Conservation (phyloP, 2,888 invertebrate genomes). For the Leptura quadrifasciata region DNA sequence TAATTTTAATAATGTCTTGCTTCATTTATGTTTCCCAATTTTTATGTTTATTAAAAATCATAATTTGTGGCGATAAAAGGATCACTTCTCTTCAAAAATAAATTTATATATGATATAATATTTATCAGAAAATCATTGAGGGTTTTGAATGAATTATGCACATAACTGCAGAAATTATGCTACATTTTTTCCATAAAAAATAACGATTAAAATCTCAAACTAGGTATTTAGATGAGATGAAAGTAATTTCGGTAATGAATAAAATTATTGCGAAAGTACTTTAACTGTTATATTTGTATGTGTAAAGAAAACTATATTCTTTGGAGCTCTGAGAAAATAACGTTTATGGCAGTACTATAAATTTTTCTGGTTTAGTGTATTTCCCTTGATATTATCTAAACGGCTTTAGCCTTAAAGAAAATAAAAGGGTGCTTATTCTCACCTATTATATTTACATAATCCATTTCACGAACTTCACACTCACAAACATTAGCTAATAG, state of each 20-base stretch:
- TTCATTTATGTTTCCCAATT: too few species aligned
- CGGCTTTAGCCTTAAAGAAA: slow-evolving; percentile 20
- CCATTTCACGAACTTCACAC: background rate
- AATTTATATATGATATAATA: too few species aligned
- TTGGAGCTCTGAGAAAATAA: background rate
- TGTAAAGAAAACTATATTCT: background rate
- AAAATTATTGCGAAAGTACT: background rate
- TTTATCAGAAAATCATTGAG: background rate
- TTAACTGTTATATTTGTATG: background rate
- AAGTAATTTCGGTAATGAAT: background rate
- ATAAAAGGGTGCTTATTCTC: slow-evolving; percentile 15
- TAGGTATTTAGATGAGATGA: background rate
- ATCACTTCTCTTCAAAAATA: too few species aligned
- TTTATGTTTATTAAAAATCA: too few species aligned
- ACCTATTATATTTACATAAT: slow-evolving; percentile 31
- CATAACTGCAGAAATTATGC: background rate
- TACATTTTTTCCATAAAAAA: background rate
- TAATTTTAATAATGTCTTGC: too few species aligned
- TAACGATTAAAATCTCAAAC: background rate
- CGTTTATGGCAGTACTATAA: slow-evolving; percentile 5
- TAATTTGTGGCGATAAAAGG: too few species aligned
- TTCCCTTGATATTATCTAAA: slow-evolving; percentile 25
- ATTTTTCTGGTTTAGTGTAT: slow-evolving; percentile 9
- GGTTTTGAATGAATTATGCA: background rate
- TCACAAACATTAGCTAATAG: slow-evolving; percentile 6